Base-by-base conservation (phyloP, 2,113 vertebrate genomes). In the Myiagra hebetior region DNA sequence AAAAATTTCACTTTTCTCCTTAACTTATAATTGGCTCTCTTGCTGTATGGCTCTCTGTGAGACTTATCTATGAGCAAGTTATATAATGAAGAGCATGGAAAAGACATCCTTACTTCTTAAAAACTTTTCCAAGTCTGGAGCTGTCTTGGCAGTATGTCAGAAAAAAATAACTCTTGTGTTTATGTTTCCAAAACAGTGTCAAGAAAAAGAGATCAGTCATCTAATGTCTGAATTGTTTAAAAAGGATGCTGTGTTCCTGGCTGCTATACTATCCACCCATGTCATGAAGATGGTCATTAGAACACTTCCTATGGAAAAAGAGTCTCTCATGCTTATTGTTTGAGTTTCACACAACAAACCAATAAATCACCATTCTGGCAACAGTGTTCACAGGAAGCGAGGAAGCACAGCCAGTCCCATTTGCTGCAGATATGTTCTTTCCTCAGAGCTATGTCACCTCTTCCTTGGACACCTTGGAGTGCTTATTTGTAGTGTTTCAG, bases 21-120 rank as follows among this genome's bases (percentile, higher is more conserved):
- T 95, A 81, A 72, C 80, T 94, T 96, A 82, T 89, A 96, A 96
- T 93, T 88, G 90, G 79, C 37, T 75, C 7, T 68, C 62, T 90
- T 81, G 56, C 74, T 73, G 37, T 37, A 83, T 77, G 39, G 20
- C 35, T 27, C 23, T 76, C n/a, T 63, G 60, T 46, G 60, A 50
- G 93, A 74, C 85, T 91, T 88, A 62, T 16, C 87, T 81, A 56
- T 86, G 73, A 86, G 69, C 35, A 91, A 91, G 73, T 78, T 75
- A 60, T 47, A 67, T 75, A 92, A 89, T 81, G 53, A 86, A 73
- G 22, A 92, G 19, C 55, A 31, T 37, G 46, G 63, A 74, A 85
- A 90, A 95, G 30, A 64, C 6, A 81, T 68, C 22, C 18, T 63
- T 80, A 63, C 59, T 68, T 95, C 69, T 73, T 59, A 65, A 47